Evolutionary conservation across 2,113 vertebrate species (phyloP), one percentile per base, ranked within the genome.

Genomic region (Cyphotilapia sp.): DNA sequence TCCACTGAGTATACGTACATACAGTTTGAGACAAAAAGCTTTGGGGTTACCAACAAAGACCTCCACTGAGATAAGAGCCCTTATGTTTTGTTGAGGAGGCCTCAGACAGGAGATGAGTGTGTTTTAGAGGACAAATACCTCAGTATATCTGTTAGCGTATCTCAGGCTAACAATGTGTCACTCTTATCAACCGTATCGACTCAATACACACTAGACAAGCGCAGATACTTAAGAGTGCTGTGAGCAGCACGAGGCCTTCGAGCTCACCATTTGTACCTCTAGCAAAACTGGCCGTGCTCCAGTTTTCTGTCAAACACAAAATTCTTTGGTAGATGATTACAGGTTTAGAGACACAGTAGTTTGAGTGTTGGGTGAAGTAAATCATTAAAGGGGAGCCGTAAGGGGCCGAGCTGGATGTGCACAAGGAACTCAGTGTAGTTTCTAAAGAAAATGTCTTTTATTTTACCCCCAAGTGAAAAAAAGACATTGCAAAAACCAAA

Each of bases 41-140:
- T 86, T 71, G 71, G 40, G 82, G 56, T 87, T 29, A 84, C 61
- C 35, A 63, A 69, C 49, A 84, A 38, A 85, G 81, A 85, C 82
- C 31, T 76, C 33, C 38, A 6, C 71, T 2, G 19, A 91, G 92
- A 94, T 91, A 92, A 94, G 84, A 82, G 47, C 83, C 88, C 49
- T 40, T 8, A 7, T 88, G 85, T 82, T 84, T 76, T 56, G 57
- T 19, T 85, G 84, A 3, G 2, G 22, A 47, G 35, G 82, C 49
- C 40, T 14, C 4, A 81, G 61, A 87, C 71, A 17, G 69, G 63
- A 61, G 40, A 91, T 29, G 83, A 38, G 22, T 42, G 42, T n/a
- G 74, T 51, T 88, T 80, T 61, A 38, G 82, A 87, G 6, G n/a
- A 40, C 56, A 74, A 87, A 90, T 83, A 82, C 83, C 88, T 71